Percentiles rank a stretch among this genome's conserved stretches.
These are phyloP conservation scores for Timandra comae DNA, from an alignment of 2,888 invertebrate species.

Conservation along the genomic window DNA sequence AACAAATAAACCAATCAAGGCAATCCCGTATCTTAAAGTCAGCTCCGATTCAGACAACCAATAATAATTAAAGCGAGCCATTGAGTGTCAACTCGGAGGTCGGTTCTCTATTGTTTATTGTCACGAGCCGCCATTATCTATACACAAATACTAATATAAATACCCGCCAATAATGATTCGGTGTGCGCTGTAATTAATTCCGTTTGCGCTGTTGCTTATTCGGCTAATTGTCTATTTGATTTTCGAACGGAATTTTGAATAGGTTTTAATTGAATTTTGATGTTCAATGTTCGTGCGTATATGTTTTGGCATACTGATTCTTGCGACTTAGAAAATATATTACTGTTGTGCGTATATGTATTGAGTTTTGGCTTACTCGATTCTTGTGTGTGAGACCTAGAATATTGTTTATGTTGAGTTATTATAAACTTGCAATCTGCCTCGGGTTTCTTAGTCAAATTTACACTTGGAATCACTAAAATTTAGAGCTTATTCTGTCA, in stretches of 20 bases:
- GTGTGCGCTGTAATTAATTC: constrained; percentile 21
- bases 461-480: too few relatives aligned
- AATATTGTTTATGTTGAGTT: too few relatives aligned
- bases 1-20: too few relatives aligned
- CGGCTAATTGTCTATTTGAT: constrained; percentile 25
- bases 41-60: too few relatives aligned
- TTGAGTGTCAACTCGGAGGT: constrained; percentile 20
- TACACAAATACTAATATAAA: constrained; percentile 9
- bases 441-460: too few relatives aligned
- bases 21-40: too few relatives aligned
- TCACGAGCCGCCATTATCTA: constrained; percentile 35
- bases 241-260: constrained; percentile 22
- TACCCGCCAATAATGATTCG: constrained; percentile 18
- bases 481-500: too few relatives aligned
- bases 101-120: constrained; percentile 43
- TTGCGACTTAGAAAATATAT: too few relatives aligned
- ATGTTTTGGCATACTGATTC: neutral
- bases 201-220: constrained; percentile 22
- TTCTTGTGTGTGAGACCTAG: too few relatives aligned
- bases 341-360: too few relatives aligned
- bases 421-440: too few relatives aligned
- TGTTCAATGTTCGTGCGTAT: constrained; percentile 9
- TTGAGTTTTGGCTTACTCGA: too few relatives aligned
- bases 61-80: constrained; percentile 30
- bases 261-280: constrained; percentile 20